phyloP scores from a whole-genome alignment of 2,888 invertebrate species.

The Lasioglossum oenotherae region DNA sequence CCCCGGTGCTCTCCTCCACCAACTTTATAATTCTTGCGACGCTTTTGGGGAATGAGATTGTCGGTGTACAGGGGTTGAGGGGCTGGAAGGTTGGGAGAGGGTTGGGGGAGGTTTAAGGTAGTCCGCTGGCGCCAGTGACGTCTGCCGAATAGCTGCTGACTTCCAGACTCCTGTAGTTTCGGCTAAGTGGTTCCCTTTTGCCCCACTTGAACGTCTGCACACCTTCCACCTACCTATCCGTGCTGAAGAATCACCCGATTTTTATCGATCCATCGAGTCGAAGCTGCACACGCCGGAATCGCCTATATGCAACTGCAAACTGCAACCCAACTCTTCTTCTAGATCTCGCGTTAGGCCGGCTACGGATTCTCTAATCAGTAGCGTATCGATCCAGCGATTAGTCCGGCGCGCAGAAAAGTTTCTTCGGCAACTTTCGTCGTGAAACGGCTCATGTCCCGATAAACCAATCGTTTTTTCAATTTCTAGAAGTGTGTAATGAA shows the following conservation, averaged over 20 bases:
- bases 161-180: conserved; percentile 81
- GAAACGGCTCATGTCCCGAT: neutral
- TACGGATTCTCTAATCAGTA: neutral
- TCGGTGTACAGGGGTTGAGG: conserved; percentile 55
- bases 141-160: conserved; percentile 82
- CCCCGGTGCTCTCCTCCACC: conserved; percentile 72
- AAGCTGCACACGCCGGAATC: neutral
- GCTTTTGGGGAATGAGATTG: conserved; percentile 83
- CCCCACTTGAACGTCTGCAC: conserved; percentile 71
- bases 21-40: conserved; percentile 84
- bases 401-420: neutral
- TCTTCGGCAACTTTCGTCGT: neutral
- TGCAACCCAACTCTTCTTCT: neutral
- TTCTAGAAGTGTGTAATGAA: neutral
- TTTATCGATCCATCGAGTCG: conserved; percentile 48
- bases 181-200: conserved; percentile 80
- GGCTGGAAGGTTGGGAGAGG: conserved; percentile 45
- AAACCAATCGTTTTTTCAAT: neutral
- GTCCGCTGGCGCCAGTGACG: conserved; percentile 83
- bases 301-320: neutral
- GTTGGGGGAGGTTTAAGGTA: conserved; percentile 78
- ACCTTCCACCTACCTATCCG: conserved; percentile 63
- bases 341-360: neutral
- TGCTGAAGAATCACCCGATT: conserved; percentile 50
- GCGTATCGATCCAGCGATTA: neutral